A percentile compares a stretch with the other conserved stretches of the same genome.
Conservation (phyloP, 2,797 vertebrate genomes). For the Gobionotothen gibberifrons region DNA sequence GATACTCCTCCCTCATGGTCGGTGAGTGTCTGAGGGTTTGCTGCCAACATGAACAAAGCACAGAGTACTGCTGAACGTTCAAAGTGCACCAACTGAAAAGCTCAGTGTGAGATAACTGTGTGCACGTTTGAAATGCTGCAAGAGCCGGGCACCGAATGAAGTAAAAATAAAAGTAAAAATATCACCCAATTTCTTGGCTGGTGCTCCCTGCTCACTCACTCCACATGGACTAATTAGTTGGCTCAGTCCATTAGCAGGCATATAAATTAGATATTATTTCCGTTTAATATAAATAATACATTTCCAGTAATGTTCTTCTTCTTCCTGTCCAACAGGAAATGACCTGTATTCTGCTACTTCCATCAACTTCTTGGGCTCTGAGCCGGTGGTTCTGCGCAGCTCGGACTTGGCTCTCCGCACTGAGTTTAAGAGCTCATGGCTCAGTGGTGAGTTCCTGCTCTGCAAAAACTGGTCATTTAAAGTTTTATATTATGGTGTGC, state of each 20-base stretch:
- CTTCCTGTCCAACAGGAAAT: conserved; percentile 79
- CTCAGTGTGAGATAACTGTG: conserved; percentile 8
- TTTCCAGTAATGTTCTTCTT: conserved; percentile 56
- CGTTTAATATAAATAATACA: conserved; percentile 44
- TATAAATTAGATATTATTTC: conserved; percentile 43
- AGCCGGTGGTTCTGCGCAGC: conserved; percentile 83
- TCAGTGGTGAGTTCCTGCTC: conserved; percentile 80
- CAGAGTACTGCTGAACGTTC: conserved; percentile 24
- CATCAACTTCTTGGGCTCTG: conserved; percentile 88
- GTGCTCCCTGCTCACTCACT: conserved; percentile 13
- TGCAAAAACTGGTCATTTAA: background rate
- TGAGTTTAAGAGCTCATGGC: conserved; percentile 84
- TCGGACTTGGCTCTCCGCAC: conserved; percentile 79
- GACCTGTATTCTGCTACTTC: conserved; percentile 88
- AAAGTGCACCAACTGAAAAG: conserved; percentile 45
- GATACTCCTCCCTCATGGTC: conserved; percentile 84
- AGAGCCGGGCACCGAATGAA: background rate
- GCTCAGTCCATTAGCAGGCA: conserved; percentile 17
- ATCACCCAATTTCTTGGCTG: background rate
- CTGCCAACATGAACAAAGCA: conserved; percentile 40
- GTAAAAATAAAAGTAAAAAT: background rate
- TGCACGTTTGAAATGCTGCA: conserved; percentile 14
- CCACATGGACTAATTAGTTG: background rate
- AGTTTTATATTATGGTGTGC: background rate
- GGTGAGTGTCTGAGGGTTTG: conserved; percentile 78